A percentile compares a stretch with the other conserved stretches of the same genome.
Evolutionary conservation across 2,888 invertebrate genomes (phyloP).

Genomic region (Chrysopilus asiliformis): DNA sequence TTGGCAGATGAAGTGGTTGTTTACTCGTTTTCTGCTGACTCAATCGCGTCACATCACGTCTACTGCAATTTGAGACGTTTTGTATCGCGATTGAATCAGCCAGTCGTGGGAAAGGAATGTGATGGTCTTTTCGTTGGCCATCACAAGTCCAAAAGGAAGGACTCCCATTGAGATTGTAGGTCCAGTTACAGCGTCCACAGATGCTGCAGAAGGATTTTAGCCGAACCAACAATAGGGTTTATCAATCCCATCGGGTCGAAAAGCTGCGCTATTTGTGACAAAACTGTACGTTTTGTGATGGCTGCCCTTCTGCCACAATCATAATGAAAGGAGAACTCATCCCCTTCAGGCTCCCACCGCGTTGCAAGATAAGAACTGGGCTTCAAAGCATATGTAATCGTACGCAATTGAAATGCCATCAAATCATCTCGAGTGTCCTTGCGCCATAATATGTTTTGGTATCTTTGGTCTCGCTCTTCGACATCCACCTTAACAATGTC

Average conservation of each 20-base stretch:
- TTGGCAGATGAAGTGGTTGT: no score
- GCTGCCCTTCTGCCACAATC: neutral
- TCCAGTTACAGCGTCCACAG: conserved; percentile 11
- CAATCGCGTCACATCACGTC: no score
- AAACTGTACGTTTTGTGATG: conserved; percentile 6
- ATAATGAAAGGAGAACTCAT: conserved; percentile 1
- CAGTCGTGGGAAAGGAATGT: no score
- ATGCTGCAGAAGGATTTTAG: conserved; percentile 14
- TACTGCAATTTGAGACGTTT: no score
- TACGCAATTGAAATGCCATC: conserved; percentile 15
- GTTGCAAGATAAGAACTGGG: conserved; percentile 30
- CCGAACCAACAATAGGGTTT: conserved; percentile 10
- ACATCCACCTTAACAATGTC: neutral
- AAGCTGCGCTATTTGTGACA: conserved; percentile 11
- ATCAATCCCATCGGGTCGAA: conserved; percentile 15
- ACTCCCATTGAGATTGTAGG: conserved; percentile 7
- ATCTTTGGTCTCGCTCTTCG: neutral
- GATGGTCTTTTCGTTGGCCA: no score
- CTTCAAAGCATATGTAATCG: conserved; percentile 16
- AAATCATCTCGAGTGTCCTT: conserved; percentile 29
- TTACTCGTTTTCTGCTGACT: no score
- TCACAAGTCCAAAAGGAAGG: conserved; percentile 4
- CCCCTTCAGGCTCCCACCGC: conserved; percentile 15
- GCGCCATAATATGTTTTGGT: conserved; percentile 31
- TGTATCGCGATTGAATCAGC: no score